A percentile compares a stretch with the other conserved stretches of the same genome.
Evolutionary conservation across 2,888 invertebrate genomes (phyloP).

Genomic region (Malthinus seriepunctatus): DNA sequence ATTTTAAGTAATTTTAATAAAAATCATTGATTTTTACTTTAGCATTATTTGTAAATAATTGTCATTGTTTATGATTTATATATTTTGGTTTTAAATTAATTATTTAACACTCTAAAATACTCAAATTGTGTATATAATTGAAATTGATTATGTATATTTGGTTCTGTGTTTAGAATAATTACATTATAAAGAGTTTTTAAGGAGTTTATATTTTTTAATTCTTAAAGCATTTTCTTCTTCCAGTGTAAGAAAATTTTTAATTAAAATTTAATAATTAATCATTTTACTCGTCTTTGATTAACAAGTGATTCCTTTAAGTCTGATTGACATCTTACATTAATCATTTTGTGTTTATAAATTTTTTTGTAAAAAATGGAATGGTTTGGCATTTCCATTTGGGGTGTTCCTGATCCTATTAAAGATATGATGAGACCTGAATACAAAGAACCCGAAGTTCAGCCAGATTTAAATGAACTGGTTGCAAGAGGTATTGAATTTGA

Average conservation of each 20-base stretch:
- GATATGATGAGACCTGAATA: constrained; percentile 56
- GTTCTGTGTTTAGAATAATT: too few relatives aligned
- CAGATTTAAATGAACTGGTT: constrained; percentile 51
- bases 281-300: too few relatives aligned
- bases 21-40: too few relatives aligned
- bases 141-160: too few relatives aligned
- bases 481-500: constrained; percentile 44
- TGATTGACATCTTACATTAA: background rate
- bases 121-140: too few relatives aligned
- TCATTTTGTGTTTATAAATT: background rate
- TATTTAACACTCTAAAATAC: too few relatives aligned
- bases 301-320: too few relatives aligned
- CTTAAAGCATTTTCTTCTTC: background rate
- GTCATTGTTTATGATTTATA: too few relatives aligned
- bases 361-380: constrained; percentile 57
- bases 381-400: constrained; percentile 58
- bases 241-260: background rate
- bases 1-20: too few relatives aligned
- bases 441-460: constrained; percentile 54
- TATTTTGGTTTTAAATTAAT: too few relatives aligned
- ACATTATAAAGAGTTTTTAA: background rate
- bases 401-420: constrained; percentile 58
- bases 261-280: background rate
- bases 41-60: too few relatives aligned
- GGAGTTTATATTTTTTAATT: too few relatives aligned